Percentiles rank a stretch among this genome's conserved stretches.
Conservation (phyloP, 1,140 invertebrate species). For the Drosophila elegans region DNA sequence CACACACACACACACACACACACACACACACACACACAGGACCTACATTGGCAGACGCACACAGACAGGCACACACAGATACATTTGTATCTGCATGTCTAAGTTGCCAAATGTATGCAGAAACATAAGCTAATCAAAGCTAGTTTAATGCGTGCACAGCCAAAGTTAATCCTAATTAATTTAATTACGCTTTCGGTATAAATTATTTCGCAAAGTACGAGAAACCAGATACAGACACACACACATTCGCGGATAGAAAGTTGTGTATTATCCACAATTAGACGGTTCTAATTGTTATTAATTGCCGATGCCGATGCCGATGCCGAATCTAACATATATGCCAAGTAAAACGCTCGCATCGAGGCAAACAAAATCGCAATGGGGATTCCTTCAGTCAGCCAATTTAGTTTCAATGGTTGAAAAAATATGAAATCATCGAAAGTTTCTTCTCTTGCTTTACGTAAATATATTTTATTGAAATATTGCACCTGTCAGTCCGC, state of each 20-base stretch:
- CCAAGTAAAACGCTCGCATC: constrained; percentile 18
- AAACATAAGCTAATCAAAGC: constrained; percentile 81
- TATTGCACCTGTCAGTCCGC: constrained; percentile 58
- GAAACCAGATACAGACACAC: constrained; percentile 30
- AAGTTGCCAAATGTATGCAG: constrained; percentile 62
- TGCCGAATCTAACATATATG: too few relatives aligned
- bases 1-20: neutral
- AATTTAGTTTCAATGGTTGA: constrained; percentile 56
- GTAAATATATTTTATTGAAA: constrained; percentile 79
- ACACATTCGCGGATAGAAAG: constrained; percentile 11
- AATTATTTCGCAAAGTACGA: constrained; percentile 69
- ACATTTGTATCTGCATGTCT: constrained; percentile 73
- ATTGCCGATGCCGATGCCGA: constrained; percentile 53
- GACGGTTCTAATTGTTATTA: constrained; percentile 74
- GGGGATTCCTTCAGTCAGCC: constrained; percentile 5
- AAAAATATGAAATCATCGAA: constrained; percentile 74
- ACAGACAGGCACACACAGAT: constrained; percentile 38
- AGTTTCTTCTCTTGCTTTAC: constrained; percentile 49
- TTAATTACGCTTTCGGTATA: constrained; percentile 81
- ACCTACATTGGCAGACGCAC: neutral
- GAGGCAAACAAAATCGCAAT: constrained; percentile 4
- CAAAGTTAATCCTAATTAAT: constrained; percentile 83
- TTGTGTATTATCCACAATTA: constrained; percentile 75
- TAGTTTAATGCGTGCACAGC: constrained; percentile 81
- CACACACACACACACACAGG: too few relatives aligned